Base-by-base conservation (phyloP, 2,888 invertebrate species). In the Thereva unica region DNA sequence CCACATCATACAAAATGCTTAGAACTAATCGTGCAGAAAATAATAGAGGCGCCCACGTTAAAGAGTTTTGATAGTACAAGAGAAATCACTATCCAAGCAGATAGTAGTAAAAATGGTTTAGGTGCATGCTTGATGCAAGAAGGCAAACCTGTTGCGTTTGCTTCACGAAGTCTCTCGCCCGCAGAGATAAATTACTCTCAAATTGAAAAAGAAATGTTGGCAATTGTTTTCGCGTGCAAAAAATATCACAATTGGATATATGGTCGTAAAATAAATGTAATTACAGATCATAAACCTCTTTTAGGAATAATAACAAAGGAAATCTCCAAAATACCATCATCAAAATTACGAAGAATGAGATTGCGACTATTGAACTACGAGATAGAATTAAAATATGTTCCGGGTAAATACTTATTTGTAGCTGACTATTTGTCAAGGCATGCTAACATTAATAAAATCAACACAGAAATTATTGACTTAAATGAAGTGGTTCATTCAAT, bases 171-270 rank as follows among this genome's bases (percentile, higher is more conserved):
- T 38, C 45, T 70, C 35, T 66, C 68, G 35, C 40, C 64, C 38
- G 56, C 69, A 4, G 71, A 71, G 65, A 45, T 41, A 45, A 52
- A 61, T 49, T 71, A 71, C 63, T 38, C 67, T 7, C 65, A 69
- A 50, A 64, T 52, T 34, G 69, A 69, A 55, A 67, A 69, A 67
- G 66, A 67, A 52, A 23, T 69, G 9, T 40, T 69, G n/a, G 69
- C 72, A 12, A 67, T 72, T 35, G 69, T 72, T 4, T 72, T 71
- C 38, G 68, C 68, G 3, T 71, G 71, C 64, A 37, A 66, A 38
- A 71, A 71, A 64, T 73, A 71, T 53, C 72, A 73, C 47, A 44
- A 55, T 4, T 72, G 65, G 34, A 72, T 73, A 23, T 74, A 72
- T 55, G 74, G 72, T 0, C 4, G 54, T 6, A 69, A 38, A n/a